phyloP scores from a whole-genome alignment of 2,888 invertebrate genomes.

The Rapana venosa region DNA sequence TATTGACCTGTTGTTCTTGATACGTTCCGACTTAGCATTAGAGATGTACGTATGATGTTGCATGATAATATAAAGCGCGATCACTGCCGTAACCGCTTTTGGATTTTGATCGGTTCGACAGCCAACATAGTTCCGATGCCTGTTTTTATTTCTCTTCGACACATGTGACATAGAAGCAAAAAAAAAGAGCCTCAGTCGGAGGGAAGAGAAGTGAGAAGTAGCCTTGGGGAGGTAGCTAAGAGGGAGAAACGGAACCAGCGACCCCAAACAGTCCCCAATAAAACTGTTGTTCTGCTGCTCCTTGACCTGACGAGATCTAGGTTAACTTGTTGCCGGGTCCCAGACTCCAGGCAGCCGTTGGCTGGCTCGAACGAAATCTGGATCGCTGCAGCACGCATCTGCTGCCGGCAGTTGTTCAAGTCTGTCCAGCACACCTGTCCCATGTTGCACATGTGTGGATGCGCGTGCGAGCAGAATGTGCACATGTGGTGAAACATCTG shows the following conservation, averaged over 20 bases:
- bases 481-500: conserved; percentile 43
- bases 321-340: conserved; percentile 32
- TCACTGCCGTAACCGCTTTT: neutral
- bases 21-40: neutral
- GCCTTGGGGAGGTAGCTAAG: conserved; percentile 14
- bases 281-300: conserved; percentile 11
- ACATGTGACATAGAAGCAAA: conserved; percentile 20
- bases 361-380: conserved; percentile 8
- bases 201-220: neutral
- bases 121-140: conserved; percentile 23
- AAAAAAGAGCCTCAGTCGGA: neutral
- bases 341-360: conserved; percentile 16
- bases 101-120: neutral
- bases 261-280: conserved; percentile 3
- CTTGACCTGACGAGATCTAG: conserved; percentile 31
- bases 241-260: conserved; percentile 1
- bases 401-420: neutral
- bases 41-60: neutral
- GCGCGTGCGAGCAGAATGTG: conserved; percentile 22
- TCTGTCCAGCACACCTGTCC: conserved; percentile 40
- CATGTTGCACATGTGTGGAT: conserved; percentile 37
- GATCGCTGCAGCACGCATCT: conserved; percentile 24
- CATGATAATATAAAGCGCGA: neutral
- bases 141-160: conserved; percentile 29
- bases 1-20: neutral